Percentiles rank a stretch among this genome's conserved stretches.
phyloP scores from a whole-genome alignment of 2,113 vertebrate genomes.

The Oplegnathus fasciatus region DNA sequence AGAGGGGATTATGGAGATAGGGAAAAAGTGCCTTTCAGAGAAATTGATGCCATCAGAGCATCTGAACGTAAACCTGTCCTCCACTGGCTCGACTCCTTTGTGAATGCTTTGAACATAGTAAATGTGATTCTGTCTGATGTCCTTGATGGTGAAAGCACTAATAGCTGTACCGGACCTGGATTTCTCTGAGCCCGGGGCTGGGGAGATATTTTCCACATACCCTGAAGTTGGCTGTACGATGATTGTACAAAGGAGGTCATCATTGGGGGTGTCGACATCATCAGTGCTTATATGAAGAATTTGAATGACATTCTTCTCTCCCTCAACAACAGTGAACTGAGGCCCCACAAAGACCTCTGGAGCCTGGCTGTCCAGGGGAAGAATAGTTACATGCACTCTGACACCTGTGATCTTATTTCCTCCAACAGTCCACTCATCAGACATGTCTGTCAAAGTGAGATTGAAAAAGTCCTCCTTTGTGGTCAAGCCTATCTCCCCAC shows the following conservation, averaged over 20 bases:
- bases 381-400: constrained; percentile 92
- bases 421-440: constrained; percentile 91
- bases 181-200: constrained; percentile 96
- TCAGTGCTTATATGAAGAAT: constrained; percentile 87
- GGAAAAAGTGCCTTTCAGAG: constrained; percentile 91
- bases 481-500: constrained; percentile 91
- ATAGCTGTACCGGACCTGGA: constrained; percentile 93
- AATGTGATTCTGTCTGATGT: constrained; percentile 90
- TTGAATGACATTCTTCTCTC: constrained; percentile 88
- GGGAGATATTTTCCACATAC: constrained; percentile 95
- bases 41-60: constrained; percentile 98
- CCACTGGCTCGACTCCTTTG: constrained; percentile 92
- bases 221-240: constrained; percentile 92
- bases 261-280: constrained; percentile 89
- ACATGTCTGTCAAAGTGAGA: constrained; percentile 91
- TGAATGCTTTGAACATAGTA: constrained; percentile 98
- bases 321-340: constrained; percentile 88
- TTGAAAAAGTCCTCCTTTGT: constrained; percentile 93
- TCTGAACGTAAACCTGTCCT: constrained; percentile 93
- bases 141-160: constrained; percentile 94
- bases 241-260: constrained; percentile 95
- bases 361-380: constrained; percentile 93
- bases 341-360: constrained; percentile 89
- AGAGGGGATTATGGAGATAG: constrained; percentile 89
- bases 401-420: constrained; percentile 90